Percentiles rank a stretch among this genome's conserved stretches.
Evolutionary conservation across 1,140 invertebrate genomes (phyloP).

Genomic region (Drosophila hydei): DNA sequence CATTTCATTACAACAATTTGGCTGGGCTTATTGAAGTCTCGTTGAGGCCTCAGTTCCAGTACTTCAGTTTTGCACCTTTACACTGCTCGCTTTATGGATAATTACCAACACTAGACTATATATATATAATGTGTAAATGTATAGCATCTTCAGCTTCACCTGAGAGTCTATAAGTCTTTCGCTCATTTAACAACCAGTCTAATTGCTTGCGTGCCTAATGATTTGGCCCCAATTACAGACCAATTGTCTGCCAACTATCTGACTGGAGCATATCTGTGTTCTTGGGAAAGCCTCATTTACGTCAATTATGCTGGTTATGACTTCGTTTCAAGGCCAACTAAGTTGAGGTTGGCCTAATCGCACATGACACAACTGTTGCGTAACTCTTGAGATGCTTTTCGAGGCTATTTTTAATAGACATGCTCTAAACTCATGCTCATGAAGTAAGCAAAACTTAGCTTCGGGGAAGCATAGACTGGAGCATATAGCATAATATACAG

Average conservation of each 20-base stretch:
- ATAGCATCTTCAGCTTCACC: neutral
- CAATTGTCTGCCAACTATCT: neutral
- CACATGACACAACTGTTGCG: conserved; percentile 21
- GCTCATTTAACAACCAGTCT: conserved; percentile 20
- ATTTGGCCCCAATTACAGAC: conserved; percentile 23
- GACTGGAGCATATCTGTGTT: neutral
- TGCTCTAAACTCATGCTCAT: neutral
- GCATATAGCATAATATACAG: too few relatives aligned
- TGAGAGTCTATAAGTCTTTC: neutral
- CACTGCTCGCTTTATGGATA: conserved; percentile 11
- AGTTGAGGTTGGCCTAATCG: conserved; percentile 3
- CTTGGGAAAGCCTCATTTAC: conserved; percentile 9
- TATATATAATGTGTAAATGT: neutral
- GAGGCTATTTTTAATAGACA: neutral
- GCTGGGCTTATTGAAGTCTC: neutral
- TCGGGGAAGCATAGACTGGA: neutral
- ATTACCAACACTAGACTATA: conserved; percentile 9
- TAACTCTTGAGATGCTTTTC: conserved; percentile 3
- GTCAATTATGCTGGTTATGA: conserved; percentile 22
- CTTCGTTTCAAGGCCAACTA: conserved; percentile 19
- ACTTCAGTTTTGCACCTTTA: conserved; percentile 3
- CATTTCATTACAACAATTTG: conserved; percentile 21
- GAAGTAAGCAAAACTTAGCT: too few relatives aligned
- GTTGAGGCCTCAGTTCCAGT: neutral
- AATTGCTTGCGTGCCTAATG: conserved; percentile 21